Percentiles rank a stretch among this genome's conserved stretches.
Conservation (phyloP, 2,113 vertebrate genomes). For the Erythrocercus mccallii region DNA sequence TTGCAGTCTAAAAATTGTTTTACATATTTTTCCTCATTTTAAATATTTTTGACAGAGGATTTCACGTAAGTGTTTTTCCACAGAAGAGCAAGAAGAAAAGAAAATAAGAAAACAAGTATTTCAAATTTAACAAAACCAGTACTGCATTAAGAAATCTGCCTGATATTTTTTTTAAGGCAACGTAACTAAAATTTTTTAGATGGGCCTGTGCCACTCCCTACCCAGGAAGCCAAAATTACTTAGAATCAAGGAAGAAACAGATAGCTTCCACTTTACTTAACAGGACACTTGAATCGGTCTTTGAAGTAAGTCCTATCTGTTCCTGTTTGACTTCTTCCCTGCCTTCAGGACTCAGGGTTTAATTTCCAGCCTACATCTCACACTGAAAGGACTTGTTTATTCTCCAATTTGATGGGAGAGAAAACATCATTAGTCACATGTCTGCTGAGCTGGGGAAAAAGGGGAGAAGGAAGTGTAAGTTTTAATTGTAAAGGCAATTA, state of each 20-base stretch:
- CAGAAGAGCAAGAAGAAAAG: neutral
- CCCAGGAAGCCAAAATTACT: neutral
- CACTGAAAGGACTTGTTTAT: neutral
- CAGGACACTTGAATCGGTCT: neutral
- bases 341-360: too few species aligned
- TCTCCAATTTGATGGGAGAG: neutral
- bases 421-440: neutral
- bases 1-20: neutral
- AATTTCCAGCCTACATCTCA: constrained; percentile 10
- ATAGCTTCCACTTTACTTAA: neutral
- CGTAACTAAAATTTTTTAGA: neutral
- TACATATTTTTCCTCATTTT: neutral
- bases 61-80: neutral
- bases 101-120: neutral
- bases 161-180: neutral
- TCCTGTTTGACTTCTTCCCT: neutral
- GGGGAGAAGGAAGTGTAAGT: neutral
- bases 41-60: neutral
- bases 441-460: neutral
- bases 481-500: neutral
- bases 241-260: neutral
- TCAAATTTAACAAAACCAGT: neutral
- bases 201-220: neutral
- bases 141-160: neutral
- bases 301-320: neutral